A percentile compares a stretch with the other conserved stretches of the same genome.
These are phyloP conservation scores for Cephus nigrinus DNA, from an alignment of 2,888 invertebrate species.

Conservation along the genomic window DNA sequence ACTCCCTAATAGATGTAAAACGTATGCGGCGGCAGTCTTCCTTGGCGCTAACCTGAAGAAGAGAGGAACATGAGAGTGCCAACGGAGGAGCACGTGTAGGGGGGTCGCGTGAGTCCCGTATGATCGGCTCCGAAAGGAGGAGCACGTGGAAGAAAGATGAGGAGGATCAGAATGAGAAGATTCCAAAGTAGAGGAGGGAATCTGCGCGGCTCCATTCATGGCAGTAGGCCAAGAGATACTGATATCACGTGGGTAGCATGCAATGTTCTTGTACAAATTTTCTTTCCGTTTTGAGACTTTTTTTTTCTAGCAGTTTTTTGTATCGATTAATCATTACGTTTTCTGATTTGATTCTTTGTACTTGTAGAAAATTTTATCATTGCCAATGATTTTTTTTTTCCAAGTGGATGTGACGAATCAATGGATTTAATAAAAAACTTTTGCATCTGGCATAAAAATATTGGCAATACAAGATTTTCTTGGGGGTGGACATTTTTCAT, in stretches of 20 bases:
- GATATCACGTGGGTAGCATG: background rate
- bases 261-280: background rate
- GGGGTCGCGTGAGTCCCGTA: background rate
- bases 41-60: background rate
- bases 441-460: no score
- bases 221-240: background rate
- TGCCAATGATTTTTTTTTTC: no score
- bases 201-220: background rate
- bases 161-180: background rate
- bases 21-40: conserved; percentile 22
- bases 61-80: background rate
- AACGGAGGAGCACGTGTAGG: background rate
- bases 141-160: background rate
- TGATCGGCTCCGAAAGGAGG: background rate
- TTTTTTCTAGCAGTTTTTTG: no score
- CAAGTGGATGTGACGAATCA: no score
- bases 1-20: conserved; percentile 31
- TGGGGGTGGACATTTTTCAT: background rate
- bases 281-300: background rate
- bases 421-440: no score
- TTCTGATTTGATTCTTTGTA: background rate
- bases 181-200: background rate
- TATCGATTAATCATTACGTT: background rate
- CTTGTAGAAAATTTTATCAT: no score
- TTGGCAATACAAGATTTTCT: no score